Evolutionary conservation across 2,888 invertebrate species (phyloP).

Genomic region (Notocelia uddmanniana): DNA sequence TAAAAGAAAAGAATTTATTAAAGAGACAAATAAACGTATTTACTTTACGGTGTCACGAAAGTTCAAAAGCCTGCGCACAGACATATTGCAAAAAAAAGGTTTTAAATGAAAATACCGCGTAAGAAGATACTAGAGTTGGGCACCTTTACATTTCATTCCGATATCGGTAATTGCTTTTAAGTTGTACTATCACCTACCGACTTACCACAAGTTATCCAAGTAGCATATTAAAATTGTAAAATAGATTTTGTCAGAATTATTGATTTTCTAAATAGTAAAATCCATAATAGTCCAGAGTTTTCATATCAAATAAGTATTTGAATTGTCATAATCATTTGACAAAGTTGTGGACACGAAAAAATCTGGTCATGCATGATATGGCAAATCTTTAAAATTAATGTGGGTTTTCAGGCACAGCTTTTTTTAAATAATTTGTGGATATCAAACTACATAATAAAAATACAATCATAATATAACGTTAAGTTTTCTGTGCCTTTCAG

Average conservation of each 20-base stretch:
- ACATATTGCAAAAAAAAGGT: constrained; percentile 1
- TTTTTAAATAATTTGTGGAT: no score
- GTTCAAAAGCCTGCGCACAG: constrained; percentile 35
- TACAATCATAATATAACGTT: no score
- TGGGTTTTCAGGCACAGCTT: no score
- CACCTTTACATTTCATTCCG: background rate
- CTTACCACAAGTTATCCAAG: background rate
- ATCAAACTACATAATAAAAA: no score
- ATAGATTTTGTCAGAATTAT: background rate
- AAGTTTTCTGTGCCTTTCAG: no score
- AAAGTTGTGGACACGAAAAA: no score
- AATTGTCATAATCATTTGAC: background rate
- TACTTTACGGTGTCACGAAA: constrained; percentile 23
- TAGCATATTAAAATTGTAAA: background rate
- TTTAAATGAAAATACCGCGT: constrained; percentile 16
- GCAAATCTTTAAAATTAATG: no score
- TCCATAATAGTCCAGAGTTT: background rate
- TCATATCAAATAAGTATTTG: no score
- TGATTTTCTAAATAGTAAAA: background rate
- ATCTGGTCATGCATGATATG: no score
- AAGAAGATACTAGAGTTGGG: constrained; percentile 3
- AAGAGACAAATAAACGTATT: constrained; percentile 15
- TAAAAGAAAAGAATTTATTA: constrained; percentile 8
- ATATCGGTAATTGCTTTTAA: constrained; percentile 13
- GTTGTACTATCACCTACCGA: background rate